Conservation (phyloP, 2,113 vertebrate species). For the Sylvia atricapilla region DNA sequence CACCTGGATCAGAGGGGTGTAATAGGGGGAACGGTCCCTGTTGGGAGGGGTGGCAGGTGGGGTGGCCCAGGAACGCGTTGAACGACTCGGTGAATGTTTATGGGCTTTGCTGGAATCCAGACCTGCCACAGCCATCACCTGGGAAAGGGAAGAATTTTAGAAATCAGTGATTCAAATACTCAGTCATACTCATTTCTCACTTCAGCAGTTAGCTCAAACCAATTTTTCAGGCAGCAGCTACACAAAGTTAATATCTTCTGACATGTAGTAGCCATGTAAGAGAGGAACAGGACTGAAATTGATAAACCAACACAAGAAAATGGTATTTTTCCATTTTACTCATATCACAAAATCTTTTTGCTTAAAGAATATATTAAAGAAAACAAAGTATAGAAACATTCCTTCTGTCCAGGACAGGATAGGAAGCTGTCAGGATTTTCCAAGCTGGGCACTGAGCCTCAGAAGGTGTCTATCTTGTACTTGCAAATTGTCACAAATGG, state of each 20-base stretch:
- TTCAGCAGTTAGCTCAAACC: not conserved
- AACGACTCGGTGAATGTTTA: constrained; percentile 90
- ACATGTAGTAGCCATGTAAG: not conserved
- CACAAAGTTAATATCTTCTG: not conserved
- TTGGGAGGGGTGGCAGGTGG: constrained; percentile 90
- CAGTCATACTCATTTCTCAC: not conserved
- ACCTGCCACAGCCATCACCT: constrained; percentile 98
- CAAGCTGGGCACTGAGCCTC: not conserved
- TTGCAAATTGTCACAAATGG: not conserved
- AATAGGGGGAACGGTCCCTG: constrained; percentile 86
- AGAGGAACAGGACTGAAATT: not conserved
- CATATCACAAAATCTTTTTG: not conserved
- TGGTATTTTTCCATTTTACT: not conserved
- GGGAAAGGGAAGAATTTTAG: not conserved
- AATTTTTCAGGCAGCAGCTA: not conserved
- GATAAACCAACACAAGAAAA: not conserved
- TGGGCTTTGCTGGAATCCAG: constrained; percentile 94
- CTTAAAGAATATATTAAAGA: not conserved
- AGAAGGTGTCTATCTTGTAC: not conserved
- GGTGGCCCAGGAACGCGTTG: constrained; percentile 94
- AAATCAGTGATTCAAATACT: not conserved
- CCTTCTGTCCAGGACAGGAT: not conserved
- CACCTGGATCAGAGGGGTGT: constrained; percentile 95
- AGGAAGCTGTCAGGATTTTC: not conserved
- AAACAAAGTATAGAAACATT: not conserved